phyloP scores from a whole-genome alignment of 2,888 invertebrate species.

The Horisme vitalbata region DNA sequence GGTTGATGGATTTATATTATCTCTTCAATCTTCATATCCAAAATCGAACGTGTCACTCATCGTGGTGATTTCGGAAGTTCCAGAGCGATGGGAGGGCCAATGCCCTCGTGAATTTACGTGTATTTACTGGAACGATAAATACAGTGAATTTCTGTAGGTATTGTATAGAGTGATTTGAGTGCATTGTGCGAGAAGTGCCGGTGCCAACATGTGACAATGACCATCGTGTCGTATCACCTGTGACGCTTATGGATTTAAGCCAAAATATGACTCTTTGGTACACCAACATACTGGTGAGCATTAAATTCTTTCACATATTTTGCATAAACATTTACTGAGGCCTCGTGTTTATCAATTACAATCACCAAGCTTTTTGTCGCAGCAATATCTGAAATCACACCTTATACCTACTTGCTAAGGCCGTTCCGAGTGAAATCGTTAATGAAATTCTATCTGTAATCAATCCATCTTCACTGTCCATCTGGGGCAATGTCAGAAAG shows the following conservation, averaged over 20 bases:
- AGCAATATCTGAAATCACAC: no score
- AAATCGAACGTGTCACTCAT: conserved; percentile 42
- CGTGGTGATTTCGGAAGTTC: conserved; percentile 50
- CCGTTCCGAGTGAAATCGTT: conserved; percentile 12
- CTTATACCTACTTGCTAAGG: neutral
- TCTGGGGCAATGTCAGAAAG: conserved; percentile 34
- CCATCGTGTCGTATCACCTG: conserved; percentile 57
- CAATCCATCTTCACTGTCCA: conserved; percentile 26
- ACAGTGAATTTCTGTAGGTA: conserved; percentile 32
- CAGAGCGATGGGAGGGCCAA: conserved; percentile 45
- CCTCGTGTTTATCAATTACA: no score
- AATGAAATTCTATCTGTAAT: conserved; percentile 17
- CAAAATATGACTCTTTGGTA: conserved; percentile 81
- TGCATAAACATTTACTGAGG: no score
- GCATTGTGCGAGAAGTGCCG: conserved; percentile 53
- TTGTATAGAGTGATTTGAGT: conserved; percentile 52
- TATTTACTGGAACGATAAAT: conserved; percentile 40
- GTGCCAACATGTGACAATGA: conserved; percentile 68
- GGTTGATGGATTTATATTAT: conserved; percentile 44
- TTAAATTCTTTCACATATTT: no score
- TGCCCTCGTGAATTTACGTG: conserved; percentile 51
- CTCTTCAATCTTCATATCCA: conserved; percentile 36
- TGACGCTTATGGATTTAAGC: conserved; percentile 73
- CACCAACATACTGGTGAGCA: conserved; percentile 78
- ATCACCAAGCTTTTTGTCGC: no score